Evolutionary conservation across 2,888 invertebrate genomes (phyloP).

Genomic region (Nycteola revayana): DNA sequence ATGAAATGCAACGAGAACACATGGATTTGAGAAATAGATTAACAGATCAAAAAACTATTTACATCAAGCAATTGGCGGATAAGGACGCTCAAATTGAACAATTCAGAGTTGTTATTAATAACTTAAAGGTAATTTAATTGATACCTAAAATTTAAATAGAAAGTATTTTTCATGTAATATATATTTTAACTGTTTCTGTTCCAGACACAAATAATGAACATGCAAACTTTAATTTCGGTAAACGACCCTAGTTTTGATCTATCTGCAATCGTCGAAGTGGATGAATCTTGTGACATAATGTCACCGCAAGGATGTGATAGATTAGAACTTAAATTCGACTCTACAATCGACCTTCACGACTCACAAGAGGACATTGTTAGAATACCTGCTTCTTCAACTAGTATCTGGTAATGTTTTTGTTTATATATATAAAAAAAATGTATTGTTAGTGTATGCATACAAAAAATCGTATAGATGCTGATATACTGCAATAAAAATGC

Average conservation of each 20-base stretch:
- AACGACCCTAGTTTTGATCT: conserved; percentile 75
- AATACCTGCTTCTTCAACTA: conserved; percentile 58
- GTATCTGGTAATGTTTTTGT: conserved; percentile 64
- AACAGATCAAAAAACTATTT: conserved; percentile 64
- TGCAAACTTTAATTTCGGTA: conserved; percentile 71
- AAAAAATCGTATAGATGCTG: no score
- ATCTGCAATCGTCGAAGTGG: conserved; percentile 73
- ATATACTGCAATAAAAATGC: no score
- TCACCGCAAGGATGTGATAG: conserved; percentile 63
- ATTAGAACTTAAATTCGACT: conserved; percentile 67
- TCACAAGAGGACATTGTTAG: conserved; percentile 53
- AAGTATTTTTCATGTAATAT: background rate
- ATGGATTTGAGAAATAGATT: conserved; percentile 73
- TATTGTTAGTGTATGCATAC: no score
- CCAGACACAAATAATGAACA: conserved; percentile 71
- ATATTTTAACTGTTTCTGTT: conserved; percentile 7
- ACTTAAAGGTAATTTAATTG: conserved; percentile 66
- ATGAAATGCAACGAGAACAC: conserved; percentile 76
- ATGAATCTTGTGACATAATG: conserved; percentile 59
- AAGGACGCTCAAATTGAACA: conserved; percentile 73
- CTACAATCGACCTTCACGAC: conserved; percentile 59
- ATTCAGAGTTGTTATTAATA: conserved; percentile 61
- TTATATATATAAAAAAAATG: background rate
- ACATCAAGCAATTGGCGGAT: conserved; percentile 63
- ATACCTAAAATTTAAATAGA: no score